phyloP scores from a whole-genome alignment of 2,888 invertebrate species.

The Lomographa bimaculata region DNA sequence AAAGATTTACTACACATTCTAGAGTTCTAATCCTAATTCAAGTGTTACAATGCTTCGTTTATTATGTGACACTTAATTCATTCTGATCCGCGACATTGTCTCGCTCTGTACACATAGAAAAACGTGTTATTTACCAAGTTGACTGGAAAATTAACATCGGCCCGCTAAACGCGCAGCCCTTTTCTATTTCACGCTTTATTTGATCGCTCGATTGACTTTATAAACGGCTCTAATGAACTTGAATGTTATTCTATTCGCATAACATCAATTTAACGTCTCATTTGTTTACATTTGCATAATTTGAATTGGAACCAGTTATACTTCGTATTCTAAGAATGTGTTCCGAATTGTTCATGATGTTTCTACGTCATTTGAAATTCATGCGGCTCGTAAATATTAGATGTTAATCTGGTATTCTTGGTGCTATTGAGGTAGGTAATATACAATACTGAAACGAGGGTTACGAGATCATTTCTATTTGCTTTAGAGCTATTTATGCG shows the following conservation, averaged over 20 bases:
- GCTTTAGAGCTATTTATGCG: no score
- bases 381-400: constrained; percentile 14
- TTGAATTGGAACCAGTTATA: constrained; percentile 11
- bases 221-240: constrained; percentile 21
- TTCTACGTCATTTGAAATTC: constrained; percentile 17
- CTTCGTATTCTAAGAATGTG: background rate
- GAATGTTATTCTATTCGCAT: constrained; percentile 12
- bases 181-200: constrained; percentile 46
- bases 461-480: constrained; percentile 39
- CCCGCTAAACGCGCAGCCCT: constrained; percentile 39
- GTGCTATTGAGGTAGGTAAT: constrained; percentile 39
- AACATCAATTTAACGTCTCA: constrained; percentile 12
- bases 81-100: no score
- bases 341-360: constrained; percentile 22
- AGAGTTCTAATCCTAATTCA: background rate
- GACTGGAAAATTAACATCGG: constrained; percentile 53
- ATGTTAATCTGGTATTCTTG: constrained; percentile 26
- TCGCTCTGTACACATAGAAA: constrained; percentile 33
- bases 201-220: constrained; percentile 39
- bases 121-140: constrained; percentile 38
- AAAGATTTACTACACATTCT: no score
- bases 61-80: constrained; percentile 8
- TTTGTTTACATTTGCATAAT: constrained; percentile 19
- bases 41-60: constrained; percentile 1
- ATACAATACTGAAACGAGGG: constrained; percentile 44